These are phyloP conservation scores for Chaetura pelagica DNA, from an alignment of 2,113 vertebrate genomes.

Conservation along the genomic window DNA sequence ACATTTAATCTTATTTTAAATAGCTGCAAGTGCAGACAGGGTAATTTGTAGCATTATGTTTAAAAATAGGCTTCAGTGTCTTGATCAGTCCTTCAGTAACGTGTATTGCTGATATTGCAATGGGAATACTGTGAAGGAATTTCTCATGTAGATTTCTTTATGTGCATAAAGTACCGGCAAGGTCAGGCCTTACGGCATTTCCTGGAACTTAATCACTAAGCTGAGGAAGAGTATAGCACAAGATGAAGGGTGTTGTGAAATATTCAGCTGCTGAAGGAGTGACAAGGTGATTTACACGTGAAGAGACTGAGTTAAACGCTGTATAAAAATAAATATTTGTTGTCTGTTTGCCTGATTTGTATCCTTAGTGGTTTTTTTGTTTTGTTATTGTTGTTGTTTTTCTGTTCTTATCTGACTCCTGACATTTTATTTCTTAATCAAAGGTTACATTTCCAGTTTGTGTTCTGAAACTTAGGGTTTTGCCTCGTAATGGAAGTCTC, in stretches of 20 bases:
- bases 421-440: neutral
- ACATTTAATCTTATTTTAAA: neutral
- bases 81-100: neutral
- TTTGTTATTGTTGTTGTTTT: neutral
- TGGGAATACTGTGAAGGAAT: neutral
- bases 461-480: neutral
- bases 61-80: neutral
- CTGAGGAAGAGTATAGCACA: conserved; percentile 2
- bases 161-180: neutral
- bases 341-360: neutral
- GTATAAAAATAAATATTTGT: neutral
- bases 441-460: neutral
- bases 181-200: neutral
- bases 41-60: neutral
- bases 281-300: neutral
- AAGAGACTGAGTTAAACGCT: neutral
- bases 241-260: neutral
- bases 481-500: neutral
- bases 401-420: neutral
- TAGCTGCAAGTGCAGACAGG: neutral
- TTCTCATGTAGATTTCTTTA: neutral
- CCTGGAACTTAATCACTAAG: conserved; percentile 3
- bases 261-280: neutral
- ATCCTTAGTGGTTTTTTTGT: neutral
- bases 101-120: neutral